Percentiles rank a stretch among this genome's conserved stretches.
phyloP scores from a whole-genome alignment of 1,140 invertebrate genomes.

The Pollicipes pollicipes region DNA sequence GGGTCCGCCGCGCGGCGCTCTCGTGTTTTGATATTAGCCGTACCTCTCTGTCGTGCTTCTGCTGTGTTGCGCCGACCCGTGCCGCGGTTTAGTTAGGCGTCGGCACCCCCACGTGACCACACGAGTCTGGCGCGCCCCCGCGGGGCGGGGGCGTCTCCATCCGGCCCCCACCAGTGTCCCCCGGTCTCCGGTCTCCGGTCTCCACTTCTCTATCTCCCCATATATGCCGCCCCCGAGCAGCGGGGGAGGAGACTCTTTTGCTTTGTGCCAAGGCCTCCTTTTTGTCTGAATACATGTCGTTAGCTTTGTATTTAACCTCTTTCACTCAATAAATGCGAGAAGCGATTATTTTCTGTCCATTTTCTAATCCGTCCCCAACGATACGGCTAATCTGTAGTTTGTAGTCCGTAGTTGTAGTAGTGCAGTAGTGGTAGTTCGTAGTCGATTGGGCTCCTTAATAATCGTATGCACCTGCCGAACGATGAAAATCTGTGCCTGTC shows the following conservation, averaged over 20 bases:
- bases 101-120: not conserved
- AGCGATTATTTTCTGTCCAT: conserved; percentile 1
- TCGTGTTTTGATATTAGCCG: no score
- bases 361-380: not conserved
- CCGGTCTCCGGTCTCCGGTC: not conserved
- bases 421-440: not conserved
- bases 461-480: not conserved
- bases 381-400: not conserved
- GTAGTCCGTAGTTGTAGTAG: not conserved
- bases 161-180: no score
- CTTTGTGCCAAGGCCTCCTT: not conserved
- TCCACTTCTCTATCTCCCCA: no score
- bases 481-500: not conserved
- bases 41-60: not conserved
- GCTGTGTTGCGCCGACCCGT: not conserved
- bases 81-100: not conserved
- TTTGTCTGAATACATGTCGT: not conserved
- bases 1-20: no score
- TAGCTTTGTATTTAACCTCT: conserved; percentile 2
- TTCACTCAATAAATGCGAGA: not conserved
- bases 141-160: no score
- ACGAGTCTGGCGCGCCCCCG: not conserved
- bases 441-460: not conserved
- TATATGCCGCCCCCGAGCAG: no score
- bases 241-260: not conserved